Evolutionary conservation across 2,888 invertebrate genomes (phyloP).

Genomic region (Nymphalis urticae): DNA sequence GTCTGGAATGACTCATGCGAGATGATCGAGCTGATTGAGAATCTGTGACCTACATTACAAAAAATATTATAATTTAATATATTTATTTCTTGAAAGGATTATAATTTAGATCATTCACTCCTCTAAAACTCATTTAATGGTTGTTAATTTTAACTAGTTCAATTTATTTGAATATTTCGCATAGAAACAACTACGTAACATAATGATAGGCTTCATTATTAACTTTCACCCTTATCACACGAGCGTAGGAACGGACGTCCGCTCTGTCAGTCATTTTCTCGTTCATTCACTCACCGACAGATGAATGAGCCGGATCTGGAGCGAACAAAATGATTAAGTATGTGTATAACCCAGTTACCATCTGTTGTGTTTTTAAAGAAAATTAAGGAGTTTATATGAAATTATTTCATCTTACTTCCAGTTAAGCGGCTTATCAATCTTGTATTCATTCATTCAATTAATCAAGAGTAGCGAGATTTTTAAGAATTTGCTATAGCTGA

Average conservation of each 20-base stretch:
- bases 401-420: too few species aligned
- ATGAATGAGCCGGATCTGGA: background rate
- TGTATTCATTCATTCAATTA: too few species aligned
- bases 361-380: slow-evolving; percentile 1
- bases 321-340: slow-evolving; percentile 7
- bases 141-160: too few species aligned
- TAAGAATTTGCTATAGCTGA: too few species aligned
- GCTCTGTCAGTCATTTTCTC: slow-evolving; percentile 6
- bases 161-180: background rate
- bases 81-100: too few species aligned
- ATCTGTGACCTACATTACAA: background rate
- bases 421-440: too few species aligned
- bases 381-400: background rate
- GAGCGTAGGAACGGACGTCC: slow-evolving; percentile 6
- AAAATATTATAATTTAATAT: too few species aligned
- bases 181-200: background rate
- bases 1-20: slow-evolving; percentile 8
- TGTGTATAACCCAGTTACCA: background rate
- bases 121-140: too few species aligned
- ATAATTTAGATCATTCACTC: too few species aligned
- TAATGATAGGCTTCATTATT: background rate
- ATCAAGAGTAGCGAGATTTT: too few species aligned
- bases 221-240: slow-evolving; percentile 5
- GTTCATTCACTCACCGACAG: slow-evolving; percentile 12
- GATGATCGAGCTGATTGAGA: slow-evolving; percentile 9